A percentile compares a stretch with the other conserved stretches of the same genome.
Evolutionary conservation across 2,797 vertebrate species (phyloP).

Genomic region (Tokudaia muenninki): DNA sequence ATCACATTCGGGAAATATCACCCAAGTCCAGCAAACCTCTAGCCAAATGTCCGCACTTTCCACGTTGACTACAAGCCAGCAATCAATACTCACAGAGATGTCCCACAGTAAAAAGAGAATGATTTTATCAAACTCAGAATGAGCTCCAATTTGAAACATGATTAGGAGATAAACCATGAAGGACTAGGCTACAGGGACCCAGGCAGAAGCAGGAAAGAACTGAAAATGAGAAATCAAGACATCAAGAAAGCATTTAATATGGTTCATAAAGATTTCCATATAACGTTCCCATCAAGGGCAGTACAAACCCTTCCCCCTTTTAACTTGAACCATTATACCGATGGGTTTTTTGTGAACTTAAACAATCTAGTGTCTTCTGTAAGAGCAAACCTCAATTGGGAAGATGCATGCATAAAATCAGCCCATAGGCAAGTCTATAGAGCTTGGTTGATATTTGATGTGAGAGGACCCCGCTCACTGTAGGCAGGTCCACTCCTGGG

Average conservation of each 20-base stretch:
- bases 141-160: not conserved
- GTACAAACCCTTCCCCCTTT: not conserved
- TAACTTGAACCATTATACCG: not conserved
- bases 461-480: not conserved
- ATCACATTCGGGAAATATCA: no score
- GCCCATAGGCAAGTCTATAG: not conserved
- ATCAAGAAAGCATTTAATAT: not conserved
- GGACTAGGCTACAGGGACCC: not conserved
- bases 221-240: fast-evolving
- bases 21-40: not conserved
- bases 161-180: not conserved
- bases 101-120: not conserved
- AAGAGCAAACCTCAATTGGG: not conserved
- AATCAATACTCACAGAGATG: not conserved
- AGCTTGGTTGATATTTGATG: not conserved
- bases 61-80: not conserved
- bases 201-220: not conserved
- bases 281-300: not conserved
- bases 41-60: not conserved
- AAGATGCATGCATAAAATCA: not conserved
- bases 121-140: not conserved
- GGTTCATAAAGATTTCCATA: not conserved
- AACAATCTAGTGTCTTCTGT: not conserved
- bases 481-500: not conserved
- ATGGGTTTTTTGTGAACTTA: not conserved